Percentiles rank a stretch among this genome's conserved stretches.
These are phyloP conservation scores for Thysanoteuthis rhombus DNA, from an alignment of 2,888 invertebrate genomes.

Conservation along the genomic window DNA sequence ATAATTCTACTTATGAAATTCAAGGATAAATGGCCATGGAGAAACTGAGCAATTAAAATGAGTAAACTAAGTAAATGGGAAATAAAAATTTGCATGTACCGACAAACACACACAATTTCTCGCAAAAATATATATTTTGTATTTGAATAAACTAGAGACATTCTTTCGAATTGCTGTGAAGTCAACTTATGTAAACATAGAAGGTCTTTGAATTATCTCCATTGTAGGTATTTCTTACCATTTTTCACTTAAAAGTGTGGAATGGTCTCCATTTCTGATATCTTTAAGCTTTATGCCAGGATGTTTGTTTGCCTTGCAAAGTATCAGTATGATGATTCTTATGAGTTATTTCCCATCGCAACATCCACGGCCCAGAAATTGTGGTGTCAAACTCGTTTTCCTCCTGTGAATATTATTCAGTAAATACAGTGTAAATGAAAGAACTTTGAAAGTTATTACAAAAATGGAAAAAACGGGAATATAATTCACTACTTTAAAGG, in stretches of 20 bases:
- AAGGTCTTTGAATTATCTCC: not conserved
- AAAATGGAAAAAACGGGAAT: too few relatives aligned
- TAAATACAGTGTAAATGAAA: not conserved
- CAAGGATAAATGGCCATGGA: too few relatives aligned
- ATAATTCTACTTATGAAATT: too few relatives aligned
- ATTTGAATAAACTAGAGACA: too few relatives aligned
- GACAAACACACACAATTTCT: too few relatives aligned
- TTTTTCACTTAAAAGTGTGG: not conserved
- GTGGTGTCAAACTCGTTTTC: conserved; percentile 51
- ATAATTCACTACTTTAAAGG: too few relatives aligned
- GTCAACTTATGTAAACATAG: not conserved
- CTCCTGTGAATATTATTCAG: not conserved
- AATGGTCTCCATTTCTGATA: not conserved
- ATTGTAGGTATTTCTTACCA: not conserved
- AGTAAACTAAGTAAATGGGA: too few relatives aligned
- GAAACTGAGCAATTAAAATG: too few relatives aligned
- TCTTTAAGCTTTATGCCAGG: conserved; percentile 19
- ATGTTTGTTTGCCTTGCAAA: not conserved
- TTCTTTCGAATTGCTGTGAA: too few relatives aligned
- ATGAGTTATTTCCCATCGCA: conserved; percentile 59
- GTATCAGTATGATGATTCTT: conserved; percentile 53
- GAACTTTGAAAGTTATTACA: too few relatives aligned
- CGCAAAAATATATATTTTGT: too few relatives aligned
- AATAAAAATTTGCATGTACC: too few relatives aligned
- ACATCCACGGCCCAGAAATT: conserved; percentile 63